Evolutionary conservation across 1,140 invertebrate genomes (phyloP), one percentile per base, ranked within the genome.

Genomic region (Eueides isabella): DNA sequence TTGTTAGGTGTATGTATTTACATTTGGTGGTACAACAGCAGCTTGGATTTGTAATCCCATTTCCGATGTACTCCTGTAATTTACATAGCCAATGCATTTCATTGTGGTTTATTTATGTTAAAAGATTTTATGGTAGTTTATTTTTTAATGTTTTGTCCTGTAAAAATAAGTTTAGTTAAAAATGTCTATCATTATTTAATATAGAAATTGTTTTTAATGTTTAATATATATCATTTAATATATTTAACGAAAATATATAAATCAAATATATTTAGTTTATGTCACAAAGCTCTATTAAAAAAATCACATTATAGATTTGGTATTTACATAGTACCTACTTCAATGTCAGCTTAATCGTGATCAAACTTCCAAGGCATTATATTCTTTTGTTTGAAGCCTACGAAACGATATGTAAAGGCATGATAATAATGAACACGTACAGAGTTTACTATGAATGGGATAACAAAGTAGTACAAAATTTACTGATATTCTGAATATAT

Each of bases 21-120:
- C 5, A 55, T 19, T 3, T 55, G 44, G 19, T 23, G 44, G 44
- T 55, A 3, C 23, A 55, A 55, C 16, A 23, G 44, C 19, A 72
- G 69, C 67, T 70, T 74, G 78, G 80, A 84, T 80, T 81, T 84
- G 83, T 88, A 87, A 87, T 89, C 86, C 84, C 79, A 82, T 87
- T 89, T 88, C 84, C 86, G 86, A 86, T 87, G 80, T 87, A 87
- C 86, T 84, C 83, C 80, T 76, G 87, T 85, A 86, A 80, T 87
- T 89, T 87, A 85, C 82, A 82, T 79, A 77, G 80, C 80, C 82
- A 85, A 84, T 83, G 83, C 82, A 86, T 86, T 85, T 83, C 83
- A 63, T 80, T 82, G 83, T 29, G 48, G 79, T 80, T 86, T 83
- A 82, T 83, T 75, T 77, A 76, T 74, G 72, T 72, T 76, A 69